Conservation (phyloP, 2,113 vertebrate genomes). For the Pao palembangensis region DNA sequence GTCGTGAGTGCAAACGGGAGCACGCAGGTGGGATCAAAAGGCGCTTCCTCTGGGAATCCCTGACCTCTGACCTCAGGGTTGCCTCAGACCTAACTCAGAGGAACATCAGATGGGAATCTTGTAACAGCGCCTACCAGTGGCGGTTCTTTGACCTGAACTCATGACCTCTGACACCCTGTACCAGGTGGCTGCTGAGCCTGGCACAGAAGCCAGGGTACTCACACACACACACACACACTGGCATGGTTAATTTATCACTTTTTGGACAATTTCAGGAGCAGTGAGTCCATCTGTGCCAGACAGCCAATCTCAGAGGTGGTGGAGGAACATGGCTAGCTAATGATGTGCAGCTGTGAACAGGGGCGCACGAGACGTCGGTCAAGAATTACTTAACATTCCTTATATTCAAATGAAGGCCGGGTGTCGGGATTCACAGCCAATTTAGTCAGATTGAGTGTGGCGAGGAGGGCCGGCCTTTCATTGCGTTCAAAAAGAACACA, state of each 20-base stretch:
- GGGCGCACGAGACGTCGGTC: constrained; percentile 34
- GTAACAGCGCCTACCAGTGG: too few relatives aligned
- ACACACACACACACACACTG: neutral
- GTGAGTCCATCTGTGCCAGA: constrained; percentile 58
- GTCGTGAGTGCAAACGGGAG: neutral
- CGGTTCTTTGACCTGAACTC: constrained; percentile 12
- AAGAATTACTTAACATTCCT: constrained; percentile 41
- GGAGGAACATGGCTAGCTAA: constrained; percentile 47
- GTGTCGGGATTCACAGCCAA: constrained; percentile 57
- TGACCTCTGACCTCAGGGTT: constrained; percentile 36
- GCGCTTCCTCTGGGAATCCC: neutral
- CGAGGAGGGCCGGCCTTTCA: constrained; percentile 33
- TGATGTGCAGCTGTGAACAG: constrained; percentile 52
- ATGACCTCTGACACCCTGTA: constrained; percentile 2
- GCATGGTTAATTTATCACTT: constrained; percentile 6
- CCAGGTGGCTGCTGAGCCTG: constrained; percentile 1
- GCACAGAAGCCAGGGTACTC: neutral
- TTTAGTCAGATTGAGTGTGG: constrained; percentile 48
- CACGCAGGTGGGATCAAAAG: too few relatives aligned
- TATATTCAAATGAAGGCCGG: constrained; percentile 52
- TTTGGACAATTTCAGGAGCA: constrained; percentile 61
- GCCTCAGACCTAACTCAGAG: neutral
- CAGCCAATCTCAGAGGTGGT: constrained; percentile 24
- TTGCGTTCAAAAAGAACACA: neutral
- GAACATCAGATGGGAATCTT: too few relatives aligned